Evolutionary conservation across 2,888 invertebrate genomes (phyloP), one percentile per base, ranked within the genome.

Genomic region (Pammene fasciana): DNA sequence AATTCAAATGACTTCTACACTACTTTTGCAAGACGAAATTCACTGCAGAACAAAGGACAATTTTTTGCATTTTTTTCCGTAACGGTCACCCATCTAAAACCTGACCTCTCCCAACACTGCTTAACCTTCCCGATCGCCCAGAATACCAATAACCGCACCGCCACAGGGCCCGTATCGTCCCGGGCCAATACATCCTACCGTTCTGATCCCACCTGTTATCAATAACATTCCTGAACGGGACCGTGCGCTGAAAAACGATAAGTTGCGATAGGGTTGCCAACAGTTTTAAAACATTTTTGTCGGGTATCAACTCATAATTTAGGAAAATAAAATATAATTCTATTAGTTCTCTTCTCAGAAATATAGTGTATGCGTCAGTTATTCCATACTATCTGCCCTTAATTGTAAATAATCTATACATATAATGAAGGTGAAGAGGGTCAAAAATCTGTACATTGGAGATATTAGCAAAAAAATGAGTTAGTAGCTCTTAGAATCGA

Each of bases 191-290:
- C 14, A 45, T 61, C 57, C 62, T 36, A 67, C 54, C 36, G 9
- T 46, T 16, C 55, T 52, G 48, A 68, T 50, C 82, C 82, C 72
- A 66, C 65, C 65, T 67, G 65, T 26, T 71, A 65, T 72, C 71
- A 50, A 70, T 70, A 70, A 45, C 60, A 62, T 68, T 65, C 73
- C 75, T 72, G 75, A 74, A 77, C 78, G 77, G 74, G 72, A 52
- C 75, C 74, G 74, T 71, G 71, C 70, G 71, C 85, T 88, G 88
- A 89, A 89, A 89, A 89, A 89, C 88, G 88, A 87, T 87, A 85
- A 87, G 80, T 78, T 73, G 52, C 9, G 14, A 0, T 74, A 87
- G 86, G 87, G 87, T 72, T 87, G 85, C 0, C 81, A 65, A 71
- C 38, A 0, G 16, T 4, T 14, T 18, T n/a, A 14, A 50, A 57